phyloP scores from a whole-genome alignment of 2,888 invertebrate species.

The Junonia oenone region DNA sequence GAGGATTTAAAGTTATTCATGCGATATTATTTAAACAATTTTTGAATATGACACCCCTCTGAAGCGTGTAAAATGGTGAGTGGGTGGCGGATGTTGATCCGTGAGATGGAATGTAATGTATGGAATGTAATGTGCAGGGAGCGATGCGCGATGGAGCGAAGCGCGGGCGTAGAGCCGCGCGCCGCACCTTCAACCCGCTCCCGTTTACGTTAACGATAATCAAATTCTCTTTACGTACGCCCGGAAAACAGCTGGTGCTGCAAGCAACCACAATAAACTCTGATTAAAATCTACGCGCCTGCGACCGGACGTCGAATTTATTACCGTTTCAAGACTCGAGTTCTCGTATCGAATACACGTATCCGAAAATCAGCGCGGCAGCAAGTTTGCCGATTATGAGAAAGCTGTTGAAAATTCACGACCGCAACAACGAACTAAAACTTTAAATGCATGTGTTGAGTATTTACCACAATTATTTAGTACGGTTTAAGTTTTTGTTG shows the following conservation, averaged over 20 bases:
- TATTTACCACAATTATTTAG: no score
- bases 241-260: conserved; percentile 85
- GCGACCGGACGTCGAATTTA: conserved; percentile 36
- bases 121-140: conserved; percentile 36
- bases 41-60: conserved; percentile 5
- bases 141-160: conserved; percentile 35
- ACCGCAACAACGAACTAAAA: background rate
- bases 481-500: background rate
- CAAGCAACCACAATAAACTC: conserved; percentile 74
- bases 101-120: conserved; percentile 24
- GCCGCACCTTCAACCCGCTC: conserved; percentile 35
- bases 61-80: conserved; percentile 24
- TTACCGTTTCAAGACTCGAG: conserved; percentile 24
- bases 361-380: background rate
- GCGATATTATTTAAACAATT: conserved; percentile 7
- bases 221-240: conserved; percentile 71
- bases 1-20: conserved; percentile 14
- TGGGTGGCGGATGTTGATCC: conserved; percentile 14
- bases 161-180: conserved; percentile 26
- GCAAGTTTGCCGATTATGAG: background rate
- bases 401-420: background rate
- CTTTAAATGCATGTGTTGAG: no score
- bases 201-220: conserved; percentile 41
- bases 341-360: background rate
- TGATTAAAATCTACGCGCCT: conserved; percentile 53